A percentile compares a stretch with the other conserved stretches of the same genome.
phyloP scores from a whole-genome alignment of 2,888 invertebrate species.

The Athrips mouffetella region DNA sequence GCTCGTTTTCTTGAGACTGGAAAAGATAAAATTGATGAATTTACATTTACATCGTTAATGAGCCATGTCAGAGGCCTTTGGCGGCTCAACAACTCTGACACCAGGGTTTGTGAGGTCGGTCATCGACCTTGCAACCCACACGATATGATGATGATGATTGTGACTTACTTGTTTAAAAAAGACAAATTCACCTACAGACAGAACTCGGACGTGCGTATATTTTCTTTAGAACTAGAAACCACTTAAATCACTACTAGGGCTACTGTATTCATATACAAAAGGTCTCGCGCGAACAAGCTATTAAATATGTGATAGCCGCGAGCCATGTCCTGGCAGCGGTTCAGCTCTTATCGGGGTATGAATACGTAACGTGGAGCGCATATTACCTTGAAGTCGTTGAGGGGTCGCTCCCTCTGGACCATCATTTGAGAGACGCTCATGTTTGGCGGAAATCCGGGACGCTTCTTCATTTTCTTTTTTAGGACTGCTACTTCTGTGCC shows the following conservation, averaged over 20 bases:
- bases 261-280: too few relatives aligned
- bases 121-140: too few relatives aligned
- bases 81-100: too few relatives aligned
- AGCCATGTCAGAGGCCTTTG: too few relatives aligned
- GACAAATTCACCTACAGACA: too few relatives aligned
- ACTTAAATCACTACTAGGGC: too few relatives aligned
- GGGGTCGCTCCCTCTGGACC: constrained; percentile 81
- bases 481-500: constrained; percentile 63
- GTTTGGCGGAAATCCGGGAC: constrained; percentile 77
- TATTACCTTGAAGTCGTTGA: constrained; percentile 70
- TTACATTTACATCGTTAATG: too few relatives aligned
- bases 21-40: constrained; percentile 41
- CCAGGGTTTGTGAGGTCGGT: too few relatives aligned
- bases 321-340: constrained; percentile 47
- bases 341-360: constrained; percentile 57
- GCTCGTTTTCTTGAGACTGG: constrained; percentile 56
- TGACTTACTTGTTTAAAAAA: too few relatives aligned
- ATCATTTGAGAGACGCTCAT: constrained; percentile 82
- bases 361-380: constrained; percentile 38
- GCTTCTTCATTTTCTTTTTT: constrained; percentile 82
- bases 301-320: constrained; percentile 30
- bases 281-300: constrained; percentile 9
- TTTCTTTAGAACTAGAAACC: too few relatives aligned
- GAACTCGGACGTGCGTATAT: too few relatives aligned
- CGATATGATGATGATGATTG: too few relatives aligned